Evolutionary conservation across 2,797 vertebrate genomes (phyloP).

Genomic region (Oreochromis mossambicus): DNA sequence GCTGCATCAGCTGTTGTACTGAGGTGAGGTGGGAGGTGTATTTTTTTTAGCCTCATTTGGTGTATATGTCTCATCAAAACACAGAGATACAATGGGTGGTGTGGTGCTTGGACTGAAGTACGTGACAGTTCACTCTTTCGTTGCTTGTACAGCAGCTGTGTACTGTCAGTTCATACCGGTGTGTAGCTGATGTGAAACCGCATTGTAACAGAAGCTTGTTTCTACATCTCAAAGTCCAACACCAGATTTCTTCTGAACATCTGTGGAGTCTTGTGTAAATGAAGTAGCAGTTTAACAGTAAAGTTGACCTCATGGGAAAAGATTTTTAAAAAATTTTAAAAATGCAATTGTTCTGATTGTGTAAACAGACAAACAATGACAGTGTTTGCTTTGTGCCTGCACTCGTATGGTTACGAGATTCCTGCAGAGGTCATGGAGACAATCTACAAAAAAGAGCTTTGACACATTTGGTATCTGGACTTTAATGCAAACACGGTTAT

Average conservation of each 20-base stretch:
- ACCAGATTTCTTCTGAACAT: background rate
- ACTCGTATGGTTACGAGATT: background rate
- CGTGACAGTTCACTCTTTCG: background rate
- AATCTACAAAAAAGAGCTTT: background rate
- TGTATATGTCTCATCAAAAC: slow-evolving; percentile 7
- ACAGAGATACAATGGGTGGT: slow-evolving; percentile 2
- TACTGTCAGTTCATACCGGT: background rate
- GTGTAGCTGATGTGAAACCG: background rate
- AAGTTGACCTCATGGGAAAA: background rate
- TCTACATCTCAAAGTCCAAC: background rate
- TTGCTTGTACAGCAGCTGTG: background rate
- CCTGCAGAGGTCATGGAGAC: background rate
- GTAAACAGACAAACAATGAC: background rate
- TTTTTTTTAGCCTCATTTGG: slow-evolving; percentile 12
- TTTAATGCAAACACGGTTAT: background rate
- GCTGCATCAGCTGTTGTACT: slow-evolving; percentile 28
- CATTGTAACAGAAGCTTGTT: background rate
- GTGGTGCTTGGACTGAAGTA: slow-evolving; percentile 1
- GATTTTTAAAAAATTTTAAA: background rate
- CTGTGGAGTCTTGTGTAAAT: background rate
- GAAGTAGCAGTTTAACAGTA: background rate
- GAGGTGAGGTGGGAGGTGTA: slow-evolving; percentile 25
- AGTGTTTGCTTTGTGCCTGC: background rate
- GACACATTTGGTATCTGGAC: background rate
- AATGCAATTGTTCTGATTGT: background rate